Base-by-base conservation (phyloP, 2,797 vertebrate species). In the Lacerta bilineata region DNA sequence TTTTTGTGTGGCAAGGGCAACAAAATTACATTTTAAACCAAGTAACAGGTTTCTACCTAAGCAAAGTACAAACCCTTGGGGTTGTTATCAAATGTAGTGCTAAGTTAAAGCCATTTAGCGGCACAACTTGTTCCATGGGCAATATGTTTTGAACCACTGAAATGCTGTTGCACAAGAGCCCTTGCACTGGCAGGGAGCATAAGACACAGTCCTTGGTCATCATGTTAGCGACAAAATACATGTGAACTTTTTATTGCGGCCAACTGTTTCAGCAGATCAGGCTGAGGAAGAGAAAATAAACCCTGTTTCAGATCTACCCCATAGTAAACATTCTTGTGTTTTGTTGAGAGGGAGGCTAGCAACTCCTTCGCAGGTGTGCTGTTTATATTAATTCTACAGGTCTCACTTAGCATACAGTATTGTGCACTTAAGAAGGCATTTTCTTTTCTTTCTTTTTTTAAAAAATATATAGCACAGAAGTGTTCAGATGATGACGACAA, bases 221-320 rank as follows among this genome's bases (percentile, higher is more conserved):
- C 43, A 29, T 15, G 8, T 17, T 78, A 29, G 29, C 5, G 50
- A 13, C 15, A 46, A 29, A 46, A 13, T 46, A 77, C n/a, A 23
- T n/a, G 43, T 46, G 27, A 17, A 74, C 71, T 64, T 64, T 64
- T 64, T 18, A 55, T 79, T n/a, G 15, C 77, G 6, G 23, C 7
- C 9, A 10, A 20, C 29, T 43, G 36, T 15, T 75, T 50, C 9
- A 25, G 5, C 23, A 46, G 68, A 11, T 0, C 15, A 27, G 3
- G 20, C 85, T 68, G 25, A 5, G 15, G 10, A 9, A 39, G 2
- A 0, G 75, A 77, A 91, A 36, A 81, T 13, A 84, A 81, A 23
- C 74, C 29, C 88, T 90, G 85, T 77, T 13, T 66, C 74, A 81
- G 81, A n/a, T 89, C 79, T 90, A 50, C 9, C 36, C 10, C 27